A percentile compares a stretch with the other conserved stretches of the same genome.
Evolutionary conservation across 2,113 vertebrate genomes (phyloP).

Genomic region (Coptodon rendalli): DNA sequence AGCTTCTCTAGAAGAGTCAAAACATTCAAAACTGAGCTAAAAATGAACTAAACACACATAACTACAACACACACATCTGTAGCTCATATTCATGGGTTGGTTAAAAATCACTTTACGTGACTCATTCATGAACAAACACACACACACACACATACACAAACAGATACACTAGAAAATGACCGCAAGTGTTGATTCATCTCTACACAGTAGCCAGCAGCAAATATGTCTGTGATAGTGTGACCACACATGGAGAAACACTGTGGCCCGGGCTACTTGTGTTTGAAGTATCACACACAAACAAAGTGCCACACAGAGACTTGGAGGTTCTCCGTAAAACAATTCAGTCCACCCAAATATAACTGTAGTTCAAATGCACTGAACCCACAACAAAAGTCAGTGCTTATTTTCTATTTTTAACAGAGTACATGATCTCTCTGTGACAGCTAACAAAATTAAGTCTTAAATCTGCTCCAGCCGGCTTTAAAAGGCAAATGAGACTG

Average conservation of each 20-base stretch:
- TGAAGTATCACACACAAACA: background rate
- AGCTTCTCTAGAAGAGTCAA: background rate
- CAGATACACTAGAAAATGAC: background rate
- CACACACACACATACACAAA: background rate
- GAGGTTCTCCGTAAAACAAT: background rate
- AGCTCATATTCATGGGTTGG: background rate
- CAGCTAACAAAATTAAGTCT: background rate
- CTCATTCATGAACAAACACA: background rate
- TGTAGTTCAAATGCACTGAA: background rate
- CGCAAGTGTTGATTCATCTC: background rate
- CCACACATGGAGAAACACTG: background rate
- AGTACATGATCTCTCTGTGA: background rate
- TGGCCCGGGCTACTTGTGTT: background rate
- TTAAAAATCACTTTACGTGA: background rate
- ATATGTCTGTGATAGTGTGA: background rate
- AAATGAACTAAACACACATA: background rate
- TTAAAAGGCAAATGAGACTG: background rate
- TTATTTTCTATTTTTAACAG: background rate
- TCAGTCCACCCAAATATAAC: background rate
- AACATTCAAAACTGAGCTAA: background rate
- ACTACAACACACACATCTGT: background rate
- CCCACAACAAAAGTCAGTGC: background rate
- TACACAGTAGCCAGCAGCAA: background rate
- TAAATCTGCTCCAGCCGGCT: background rate
- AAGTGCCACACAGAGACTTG: background rate